phyloP scores from a whole-genome alignment of 2,113 vertebrate genomes.

The Coryphaenoides rupestris region DNA sequence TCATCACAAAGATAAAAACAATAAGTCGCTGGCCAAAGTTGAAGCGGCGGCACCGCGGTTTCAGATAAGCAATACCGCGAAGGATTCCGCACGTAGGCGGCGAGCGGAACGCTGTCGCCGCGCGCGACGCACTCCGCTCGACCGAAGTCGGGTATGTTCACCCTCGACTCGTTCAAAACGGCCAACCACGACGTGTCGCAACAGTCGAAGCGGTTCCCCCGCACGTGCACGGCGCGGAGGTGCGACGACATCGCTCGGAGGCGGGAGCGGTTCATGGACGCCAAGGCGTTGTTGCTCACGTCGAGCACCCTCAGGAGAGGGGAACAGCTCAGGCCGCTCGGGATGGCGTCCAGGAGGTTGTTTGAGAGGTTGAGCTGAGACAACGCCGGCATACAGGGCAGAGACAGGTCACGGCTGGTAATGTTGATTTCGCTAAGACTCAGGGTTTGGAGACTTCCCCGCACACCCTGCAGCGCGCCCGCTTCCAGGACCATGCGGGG shows the following conservation, averaged over 20 bases:
- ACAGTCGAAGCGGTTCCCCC: conserved; percentile 76
- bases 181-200: conserved; percentile 73
- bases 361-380: conserved; percentile 65
- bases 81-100: conserved; percentile 38
- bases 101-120: conserved; percentile 13
- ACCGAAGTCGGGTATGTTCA: conserved; percentile 62
- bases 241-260: conserved; percentile 28
- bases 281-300: conserved; percentile 63
- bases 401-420: conserved; percentile 36
- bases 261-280: conserved; percentile 37
- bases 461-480: conserved; percentile 56
- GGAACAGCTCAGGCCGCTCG: conserved; percentile 59
- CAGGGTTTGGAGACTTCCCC: conserved; percentile 67
- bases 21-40: conserved; percentile 39
- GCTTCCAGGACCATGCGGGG: conserved; percentile 44
- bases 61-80: conserved; percentile 38
- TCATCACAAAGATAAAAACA: conserved; percentile 42
- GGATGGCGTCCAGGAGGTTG: conserved; percentile 64
- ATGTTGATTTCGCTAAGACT: conserved; percentile 69
- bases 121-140: conserved; percentile 51
- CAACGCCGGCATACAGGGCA: conserved; percentile 66
- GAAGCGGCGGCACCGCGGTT: conserved; percentile 18
- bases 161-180: conserved; percentile 28
- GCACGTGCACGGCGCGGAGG: conserved; percentile 56
- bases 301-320: conserved; percentile 61